Evolutionary conservation across 92 coral and sea anemone genomes (phyloP), one percentile per base, ranked within the genome.

Genomic region (Bergia puertoricense): DNA sequence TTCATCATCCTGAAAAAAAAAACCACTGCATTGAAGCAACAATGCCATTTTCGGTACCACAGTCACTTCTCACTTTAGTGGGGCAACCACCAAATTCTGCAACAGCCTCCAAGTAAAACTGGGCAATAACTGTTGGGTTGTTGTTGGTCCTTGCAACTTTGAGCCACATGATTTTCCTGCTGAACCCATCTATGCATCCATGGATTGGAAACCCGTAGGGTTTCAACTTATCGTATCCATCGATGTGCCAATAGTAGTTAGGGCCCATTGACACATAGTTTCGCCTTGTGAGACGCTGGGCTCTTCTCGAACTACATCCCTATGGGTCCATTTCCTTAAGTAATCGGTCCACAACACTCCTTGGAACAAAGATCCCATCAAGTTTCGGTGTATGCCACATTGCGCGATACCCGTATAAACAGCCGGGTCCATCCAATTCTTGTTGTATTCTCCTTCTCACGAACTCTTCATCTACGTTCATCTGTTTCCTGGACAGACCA

Each of bases 1-100:
- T 59, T 57, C 78, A 65, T 81, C 62, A 79, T 46, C 82, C 1
- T 69, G 82, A 82, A 54, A 74, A 46, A 40, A 79, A 54, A 5
- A 56, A 56, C 30, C n/a, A 88, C 76, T 67, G 77, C 23, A 79
- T 87, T 59, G 66, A 87, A 78, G 62, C 81, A 77, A 87, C 76
- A 40, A 59, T 42, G 37, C 85, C 85, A 77, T 87, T 46, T 87
- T 87, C 76, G 1, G 77, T 56, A 40, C 81, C 68, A 79, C 89
- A 90, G 15, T 81, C 85, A 18, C 50, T 57, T 81, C 50, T 2
- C 4, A 59, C 74, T 81, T 81, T 81, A 0, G 44, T 81, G 50
- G 85, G 74, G 74, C 81, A 77, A 39, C 81, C 81, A 77, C 10
- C n/a, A 39, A 77, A 39, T n/a, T 77, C 37, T 41, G 44, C 48